Evolutionary conservation across 2,888 invertebrate species (phyloP).

Genomic region (Mimachlamys varia): DNA sequence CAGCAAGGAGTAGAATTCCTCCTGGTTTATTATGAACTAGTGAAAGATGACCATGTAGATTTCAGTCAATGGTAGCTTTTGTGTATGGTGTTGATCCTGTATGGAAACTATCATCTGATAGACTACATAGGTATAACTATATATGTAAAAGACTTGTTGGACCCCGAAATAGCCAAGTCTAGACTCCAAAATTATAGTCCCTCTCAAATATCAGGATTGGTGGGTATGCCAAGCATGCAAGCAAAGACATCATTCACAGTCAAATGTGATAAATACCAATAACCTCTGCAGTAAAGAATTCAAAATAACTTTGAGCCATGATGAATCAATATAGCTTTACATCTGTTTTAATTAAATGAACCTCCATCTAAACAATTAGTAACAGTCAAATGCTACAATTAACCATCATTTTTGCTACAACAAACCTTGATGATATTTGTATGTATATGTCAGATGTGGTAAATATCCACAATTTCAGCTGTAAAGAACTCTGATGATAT

Average conservation of each 20-base stretch:
- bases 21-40: too few species aligned
- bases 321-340: too few species aligned
- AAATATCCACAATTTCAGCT: not conserved
- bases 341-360: too few species aligned
- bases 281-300: not conserved
- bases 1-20: not conserved
- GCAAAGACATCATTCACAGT: not conserved
- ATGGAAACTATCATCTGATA: not conserved
- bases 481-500: not conserved
- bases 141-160: not conserved
- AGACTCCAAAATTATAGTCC: slow-evolving; percentile 29
- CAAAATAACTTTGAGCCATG: too few species aligned
- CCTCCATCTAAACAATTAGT: too few species aligned
- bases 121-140: not conserved
- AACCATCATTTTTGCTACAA: too few species aligned
- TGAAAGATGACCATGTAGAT: not conserved
- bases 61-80: not conserved
- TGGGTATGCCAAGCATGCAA: not conserved
- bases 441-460: not conserved
- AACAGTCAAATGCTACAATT: too few species aligned
- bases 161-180: not conserved
- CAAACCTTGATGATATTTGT: too few species aligned
- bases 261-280: not conserved
- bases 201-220: not conserved
- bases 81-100: not conserved